Evolutionary conservation across 2,113 vertebrate genomes (phyloP).

Genomic region (Notiomystis cincta): DNA sequence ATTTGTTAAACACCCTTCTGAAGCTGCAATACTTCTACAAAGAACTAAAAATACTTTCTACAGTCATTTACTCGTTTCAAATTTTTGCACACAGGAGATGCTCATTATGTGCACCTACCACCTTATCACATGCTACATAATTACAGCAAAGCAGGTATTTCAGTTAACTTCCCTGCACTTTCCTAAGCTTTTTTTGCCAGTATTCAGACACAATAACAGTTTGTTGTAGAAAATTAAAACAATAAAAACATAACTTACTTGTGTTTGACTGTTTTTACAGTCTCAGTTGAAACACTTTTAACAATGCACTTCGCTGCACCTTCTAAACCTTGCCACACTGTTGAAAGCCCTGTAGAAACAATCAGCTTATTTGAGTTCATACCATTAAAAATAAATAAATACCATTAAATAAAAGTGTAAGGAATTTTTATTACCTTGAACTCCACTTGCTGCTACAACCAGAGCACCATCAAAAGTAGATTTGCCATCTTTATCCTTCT

Average conservation of each 20-base stretch:
- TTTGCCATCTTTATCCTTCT: constrained; percentile 90
- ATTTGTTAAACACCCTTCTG: background rate
- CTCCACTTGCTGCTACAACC: constrained; percentile 93
- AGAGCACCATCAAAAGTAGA: constrained; percentile 91
- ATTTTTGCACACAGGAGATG: background rate
- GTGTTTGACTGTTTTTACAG: constrained; percentile 88
- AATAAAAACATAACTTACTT: constrained; percentile 81
- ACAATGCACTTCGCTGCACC: constrained; percentile 90
- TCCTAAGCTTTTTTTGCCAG: background rate
- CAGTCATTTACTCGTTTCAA: background rate
- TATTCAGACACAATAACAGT: background rate
- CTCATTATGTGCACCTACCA: background rate
- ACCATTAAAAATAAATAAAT: background rate
- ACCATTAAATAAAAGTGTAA: background rate
- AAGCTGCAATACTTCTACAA: background rate
- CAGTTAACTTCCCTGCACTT: background rate
- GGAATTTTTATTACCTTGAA: constrained; percentile 83
- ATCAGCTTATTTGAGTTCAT: background rate
- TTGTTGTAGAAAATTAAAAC: background rate
- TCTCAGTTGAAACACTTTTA: constrained; percentile 89
- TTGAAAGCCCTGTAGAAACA: constrained; percentile 85
- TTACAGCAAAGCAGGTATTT: background rate
- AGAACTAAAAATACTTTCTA: background rate
- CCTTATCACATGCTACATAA: background rate
- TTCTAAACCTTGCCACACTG: constrained; percentile 96